Conservation (phyloP, 2,888 invertebrate genomes). For the Flexamia atlantica region DNA sequence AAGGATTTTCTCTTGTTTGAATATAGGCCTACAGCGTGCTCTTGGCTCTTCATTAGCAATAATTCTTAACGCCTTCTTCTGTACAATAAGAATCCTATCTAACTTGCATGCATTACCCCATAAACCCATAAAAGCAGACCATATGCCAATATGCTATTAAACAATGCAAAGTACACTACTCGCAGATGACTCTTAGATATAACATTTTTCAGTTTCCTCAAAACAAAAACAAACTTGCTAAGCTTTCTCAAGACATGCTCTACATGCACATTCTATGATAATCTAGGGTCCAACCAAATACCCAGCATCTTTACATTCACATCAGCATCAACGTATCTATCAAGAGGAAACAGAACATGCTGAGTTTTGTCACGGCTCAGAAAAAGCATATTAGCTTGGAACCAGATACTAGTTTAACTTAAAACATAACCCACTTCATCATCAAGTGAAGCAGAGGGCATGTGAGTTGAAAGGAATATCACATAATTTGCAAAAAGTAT, state of each 20-base stretch:
- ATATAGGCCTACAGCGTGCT: not conserved
- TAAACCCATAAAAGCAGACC: constrained; percentile 27
- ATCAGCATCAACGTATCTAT: not conserved
- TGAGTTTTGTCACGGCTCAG: constrained; percentile 21
- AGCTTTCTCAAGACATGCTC: not conserved
- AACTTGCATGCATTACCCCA: constrained; percentile 8
- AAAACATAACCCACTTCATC: not conserved
- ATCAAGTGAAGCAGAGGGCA: not conserved
- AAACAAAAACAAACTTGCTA: not conserved
- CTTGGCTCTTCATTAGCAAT: not conserved
- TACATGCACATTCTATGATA: not conserved
- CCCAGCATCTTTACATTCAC: constrained; percentile 2
- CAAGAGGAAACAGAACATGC: constrained; percentile 3
- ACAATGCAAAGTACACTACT: constrained; percentile 27
- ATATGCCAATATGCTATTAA: constrained; percentile 12
- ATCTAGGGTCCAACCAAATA: not conserved
- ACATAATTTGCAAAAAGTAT: not conserved
- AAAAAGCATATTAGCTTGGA: constrained; percentile 4
- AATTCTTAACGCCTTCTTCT: constrained; percentile 4
- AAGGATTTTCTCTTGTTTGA: not conserved
- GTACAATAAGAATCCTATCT: not conserved
- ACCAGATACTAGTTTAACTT: not conserved
- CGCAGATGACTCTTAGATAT: not conserved
- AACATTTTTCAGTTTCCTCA: not conserved
- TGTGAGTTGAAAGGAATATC: not conserved